Percentiles rank a stretch among this genome's conserved stretches.
Evolutionary conservation across 2,113 vertebrate genomes (phyloP).

Genomic region (Ploceus nigricollis): DNA sequence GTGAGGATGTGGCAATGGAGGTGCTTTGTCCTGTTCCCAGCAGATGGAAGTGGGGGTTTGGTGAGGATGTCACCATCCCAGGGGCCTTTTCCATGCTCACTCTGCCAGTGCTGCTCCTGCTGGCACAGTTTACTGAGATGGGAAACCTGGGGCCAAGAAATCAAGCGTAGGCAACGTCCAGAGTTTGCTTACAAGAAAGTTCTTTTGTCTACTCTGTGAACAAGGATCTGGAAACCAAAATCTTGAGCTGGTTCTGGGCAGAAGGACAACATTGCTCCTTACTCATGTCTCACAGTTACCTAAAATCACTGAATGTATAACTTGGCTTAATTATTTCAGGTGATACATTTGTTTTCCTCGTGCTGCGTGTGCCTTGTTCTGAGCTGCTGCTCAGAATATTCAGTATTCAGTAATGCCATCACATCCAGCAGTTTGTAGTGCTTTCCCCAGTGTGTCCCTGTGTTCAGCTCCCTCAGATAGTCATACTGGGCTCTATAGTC

Average conservation of each 20-base stretch:
- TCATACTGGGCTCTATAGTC: neutral
- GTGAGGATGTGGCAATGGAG: fast-evolving
- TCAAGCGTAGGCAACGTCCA: neutral
- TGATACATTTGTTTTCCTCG: neutral
- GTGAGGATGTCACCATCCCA: neutral
- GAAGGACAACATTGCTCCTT: neutral
- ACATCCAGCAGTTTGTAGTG: neutral
- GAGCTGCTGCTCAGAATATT: neutral
- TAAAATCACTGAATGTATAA: neutral
- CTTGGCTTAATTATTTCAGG: neutral
- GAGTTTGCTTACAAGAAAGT: neutral
- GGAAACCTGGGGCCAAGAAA: neutral
- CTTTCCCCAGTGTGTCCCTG: neutral
- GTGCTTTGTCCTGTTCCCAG: neutral
- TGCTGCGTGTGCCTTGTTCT: neutral
- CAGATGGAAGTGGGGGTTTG: fast-evolving
- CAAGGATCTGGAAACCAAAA: neutral
- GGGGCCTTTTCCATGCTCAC: fast-evolving
- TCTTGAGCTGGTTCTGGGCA: neutral
- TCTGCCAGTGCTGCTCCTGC: neutral
- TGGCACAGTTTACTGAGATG: neutral
- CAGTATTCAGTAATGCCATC: neutral
- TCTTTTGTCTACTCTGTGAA: neutral
- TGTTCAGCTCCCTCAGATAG: neutral
- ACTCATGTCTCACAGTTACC: neutral